Evolutionary conservation across 2,113 vertebrate species (phyloP).

Genomic region (Haemorhous mexicanus): DNA sequence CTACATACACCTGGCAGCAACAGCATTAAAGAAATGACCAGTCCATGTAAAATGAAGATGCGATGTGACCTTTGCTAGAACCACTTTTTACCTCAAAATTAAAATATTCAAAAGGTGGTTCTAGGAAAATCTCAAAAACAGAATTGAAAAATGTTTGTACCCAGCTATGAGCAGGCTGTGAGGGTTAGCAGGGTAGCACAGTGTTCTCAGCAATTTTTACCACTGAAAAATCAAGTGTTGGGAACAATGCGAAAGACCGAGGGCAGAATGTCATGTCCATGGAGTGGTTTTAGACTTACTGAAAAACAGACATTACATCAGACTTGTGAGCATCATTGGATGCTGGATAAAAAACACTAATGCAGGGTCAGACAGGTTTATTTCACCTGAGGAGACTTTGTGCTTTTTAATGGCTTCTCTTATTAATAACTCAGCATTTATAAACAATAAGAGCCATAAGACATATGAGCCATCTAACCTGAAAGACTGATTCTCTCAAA

Average conservation of each 20-base stretch:
- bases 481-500: neutral
- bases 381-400: neutral
- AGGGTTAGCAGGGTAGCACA: neutral
- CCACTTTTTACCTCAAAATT: neutral
- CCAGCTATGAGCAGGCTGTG: neutral
- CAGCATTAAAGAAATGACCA: neutral
- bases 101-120: neutral
- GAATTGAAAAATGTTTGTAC: neutral
- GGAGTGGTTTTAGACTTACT: neutral
- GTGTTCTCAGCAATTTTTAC: neutral
- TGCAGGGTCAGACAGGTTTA: neutral
- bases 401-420: neutral
- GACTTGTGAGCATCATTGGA: neutral
- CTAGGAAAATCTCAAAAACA: neutral
- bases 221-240: neutral
- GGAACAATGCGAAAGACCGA: neutral
- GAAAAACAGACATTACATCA: neutral
- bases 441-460: neutral
- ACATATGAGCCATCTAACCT: neutral
- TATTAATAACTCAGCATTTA: neutral
- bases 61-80: neutral
- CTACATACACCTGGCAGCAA: neutral
- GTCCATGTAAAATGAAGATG: neutral
- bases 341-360: neutral
- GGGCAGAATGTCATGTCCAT: neutral